These are phyloP conservation scores for Petrocephalus zakoni DNA, from an alignment of 2,113 vertebrate genomes.

Conservation along the genomic window DNA sequence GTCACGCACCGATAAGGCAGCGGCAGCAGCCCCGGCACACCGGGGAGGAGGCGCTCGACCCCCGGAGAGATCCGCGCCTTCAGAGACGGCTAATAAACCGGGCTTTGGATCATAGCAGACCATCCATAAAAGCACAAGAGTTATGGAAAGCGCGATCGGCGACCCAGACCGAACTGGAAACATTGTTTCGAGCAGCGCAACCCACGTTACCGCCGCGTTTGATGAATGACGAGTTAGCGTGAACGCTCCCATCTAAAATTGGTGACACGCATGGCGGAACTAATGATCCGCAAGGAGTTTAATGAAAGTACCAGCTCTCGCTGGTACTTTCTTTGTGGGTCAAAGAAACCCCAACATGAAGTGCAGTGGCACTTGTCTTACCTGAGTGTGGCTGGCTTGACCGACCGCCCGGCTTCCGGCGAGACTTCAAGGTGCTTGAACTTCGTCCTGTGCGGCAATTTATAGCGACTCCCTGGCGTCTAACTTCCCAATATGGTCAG, in stretches of 20 bases:
- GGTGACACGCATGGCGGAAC: not conserved
- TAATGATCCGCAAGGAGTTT: not conserved
- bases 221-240: not conserved
- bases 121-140: not conserved
- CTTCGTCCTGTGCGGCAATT: not conserved
- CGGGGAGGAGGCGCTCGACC: not conserved
- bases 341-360: not conserved
- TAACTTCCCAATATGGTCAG: slow-evolving; percentile 29
- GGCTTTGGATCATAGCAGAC: not conserved
- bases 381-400: slow-evolving; percentile 19
- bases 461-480: slow-evolving; percentile 27
- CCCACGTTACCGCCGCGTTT: not conserved
- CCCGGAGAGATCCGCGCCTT: not conserved
- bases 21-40: not conserved
- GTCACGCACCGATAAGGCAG: not conserved
- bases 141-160: not conserved
- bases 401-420: slow-evolving; percentile 5
- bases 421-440: slow-evolving; percentile 11
- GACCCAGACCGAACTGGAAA: not conserved
- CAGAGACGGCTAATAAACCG: not conserved
- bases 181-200: not conserved
- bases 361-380: not conserved
- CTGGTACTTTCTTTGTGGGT: not conserved
- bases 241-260: not conserved
- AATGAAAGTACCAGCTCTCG: not conserved